Conservation (phyloP, 2,113 vertebrate genomes). For the Mesoclemmys tuberculata region DNA sequence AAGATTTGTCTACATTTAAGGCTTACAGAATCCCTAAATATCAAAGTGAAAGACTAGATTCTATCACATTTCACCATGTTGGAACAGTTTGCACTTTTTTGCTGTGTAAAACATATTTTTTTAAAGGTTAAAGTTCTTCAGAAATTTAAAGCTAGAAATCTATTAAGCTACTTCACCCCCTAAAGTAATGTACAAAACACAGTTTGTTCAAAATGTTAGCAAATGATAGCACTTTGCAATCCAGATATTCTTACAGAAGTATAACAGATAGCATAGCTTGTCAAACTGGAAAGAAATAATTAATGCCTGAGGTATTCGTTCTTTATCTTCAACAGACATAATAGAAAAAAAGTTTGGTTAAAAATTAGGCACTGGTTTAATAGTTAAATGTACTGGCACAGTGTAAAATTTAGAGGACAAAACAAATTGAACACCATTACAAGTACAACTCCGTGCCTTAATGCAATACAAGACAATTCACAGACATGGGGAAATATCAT, state of each 20-base stretch:
- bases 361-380: neutral
- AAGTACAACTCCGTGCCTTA: neutral
- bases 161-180: neutral
- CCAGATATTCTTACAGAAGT: neutral
- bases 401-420: neutral
- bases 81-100: fast-evolving
- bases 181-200: neutral
- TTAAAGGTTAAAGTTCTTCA: neutral
- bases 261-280: neutral
- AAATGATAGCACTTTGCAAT: neutral
- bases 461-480: neutral
- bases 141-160: neutral
- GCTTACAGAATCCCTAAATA: neutral
- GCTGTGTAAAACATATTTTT: neutral
- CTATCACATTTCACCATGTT: neutral
- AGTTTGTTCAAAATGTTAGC: neutral
- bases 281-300: neutral
- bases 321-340: neutral
- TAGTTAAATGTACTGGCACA: neutral
- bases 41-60: neutral
- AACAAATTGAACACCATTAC: neutral
- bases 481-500: neutral
- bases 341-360: neutral
- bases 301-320: neutral
- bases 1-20: neutral